Base-by-base conservation (phyloP, 2,797 vertebrate species). In the Eulemur coronatus region DNA sequence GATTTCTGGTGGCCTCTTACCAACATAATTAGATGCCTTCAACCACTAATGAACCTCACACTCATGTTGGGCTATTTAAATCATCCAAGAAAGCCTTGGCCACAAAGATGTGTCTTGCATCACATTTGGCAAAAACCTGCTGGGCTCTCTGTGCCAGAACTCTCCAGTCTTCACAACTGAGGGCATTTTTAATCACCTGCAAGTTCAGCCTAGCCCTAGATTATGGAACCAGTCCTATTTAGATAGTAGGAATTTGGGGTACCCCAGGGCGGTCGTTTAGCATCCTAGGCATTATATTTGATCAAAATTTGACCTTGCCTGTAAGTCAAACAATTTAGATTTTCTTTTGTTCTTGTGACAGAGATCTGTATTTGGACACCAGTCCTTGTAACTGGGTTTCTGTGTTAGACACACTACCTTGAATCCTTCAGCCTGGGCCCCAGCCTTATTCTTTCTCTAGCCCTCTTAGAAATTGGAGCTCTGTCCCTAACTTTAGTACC, bases 11-110 rank as follows among this genome's bases (percentile, higher is more conserved):
- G 84, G 38, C 50, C 65, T 94, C 61, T 96, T 57, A 92, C 76
- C 41, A 93, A 30, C 22, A 4, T 91, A 96, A 96, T 97, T 96
- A 96, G 89, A 80, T 73, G 13, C 72, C 93, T 93, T 97, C 91
- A 87, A 69, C 67, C 48, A 85, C 67, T 95, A 95, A 97, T 95
- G 87, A 97, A 96, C 94, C 94, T 92, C 76, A 94, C 38, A 55
- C 33, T 89, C 30, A 6, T 70, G 22, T 92, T 88, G 67, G 61
- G n/a, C 55, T 85, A 59, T 92, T 94, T 84, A 96, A 97, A 96
- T 94, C 35, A 91, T 87, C n/a, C 84, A 89, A 92, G 79, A 97
- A 96, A 96, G 69, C 70, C 35, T 70, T 91, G 73, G 93, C 63
- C 70, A 91, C 50, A 70, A 50, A 87, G 75, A 94, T 81, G n/a